phyloP scores from a whole-genome alignment of 1,140 invertebrate genomes.

The Trachymyrmex cornetzi region DNA sequence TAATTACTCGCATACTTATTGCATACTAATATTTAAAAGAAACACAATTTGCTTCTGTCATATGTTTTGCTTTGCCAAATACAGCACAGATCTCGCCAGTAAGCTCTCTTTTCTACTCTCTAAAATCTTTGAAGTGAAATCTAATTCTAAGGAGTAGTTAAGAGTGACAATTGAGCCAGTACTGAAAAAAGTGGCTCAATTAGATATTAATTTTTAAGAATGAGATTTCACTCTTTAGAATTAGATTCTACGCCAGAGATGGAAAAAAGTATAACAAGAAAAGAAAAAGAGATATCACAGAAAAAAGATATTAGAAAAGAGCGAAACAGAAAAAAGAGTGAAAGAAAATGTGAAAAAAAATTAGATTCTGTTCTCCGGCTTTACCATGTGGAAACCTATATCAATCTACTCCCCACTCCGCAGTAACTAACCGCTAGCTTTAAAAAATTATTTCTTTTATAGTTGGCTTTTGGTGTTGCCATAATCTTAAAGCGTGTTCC shows the following conservation, averaged over 20 bases:
- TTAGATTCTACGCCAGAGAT: too few species aligned
- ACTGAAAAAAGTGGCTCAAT: too few species aligned
- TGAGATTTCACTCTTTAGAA: too few species aligned
- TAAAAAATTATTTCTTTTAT: conserved; percentile 72
- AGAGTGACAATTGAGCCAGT: too few species aligned
- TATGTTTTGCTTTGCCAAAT: background rate
- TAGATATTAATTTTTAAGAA: too few species aligned
- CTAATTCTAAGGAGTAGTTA: too few species aligned
- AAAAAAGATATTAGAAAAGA: background rate
- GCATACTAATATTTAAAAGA: background rate
- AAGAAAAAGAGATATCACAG: background rate
- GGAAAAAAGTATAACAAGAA: background rate
- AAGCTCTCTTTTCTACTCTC: background rate
- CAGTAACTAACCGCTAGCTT: conserved; percentile 72
- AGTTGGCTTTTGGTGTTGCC: conserved; percentile 59
- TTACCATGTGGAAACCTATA: conserved; percentile 74
- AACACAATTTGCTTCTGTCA: too few species aligned
- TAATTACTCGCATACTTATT: background rate
- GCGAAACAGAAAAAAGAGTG: background rate
- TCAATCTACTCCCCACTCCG: conserved; percentile 58
- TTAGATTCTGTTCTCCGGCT: too few species aligned
- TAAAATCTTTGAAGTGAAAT: too few species aligned
- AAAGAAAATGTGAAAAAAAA: too few species aligned
- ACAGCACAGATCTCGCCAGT: background rate
- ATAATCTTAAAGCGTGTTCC: background rate